These are phyloP conservation scores for Alloplasta piceator DNA, from an alignment of 2,888 invertebrate genomes.

Conservation along the genomic window DNA sequence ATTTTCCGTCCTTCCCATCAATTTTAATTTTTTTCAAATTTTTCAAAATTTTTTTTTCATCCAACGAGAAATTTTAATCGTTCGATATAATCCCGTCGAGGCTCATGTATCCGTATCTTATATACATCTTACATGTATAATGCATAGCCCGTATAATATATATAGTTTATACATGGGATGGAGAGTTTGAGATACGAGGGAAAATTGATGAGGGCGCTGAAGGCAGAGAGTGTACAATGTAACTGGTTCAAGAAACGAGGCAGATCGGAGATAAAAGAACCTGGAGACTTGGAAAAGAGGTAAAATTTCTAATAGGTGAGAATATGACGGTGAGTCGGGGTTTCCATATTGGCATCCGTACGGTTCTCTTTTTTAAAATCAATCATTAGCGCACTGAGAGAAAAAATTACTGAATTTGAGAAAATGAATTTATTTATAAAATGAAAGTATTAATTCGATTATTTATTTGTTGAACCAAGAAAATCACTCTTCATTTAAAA, in stretches of 20 bases:
- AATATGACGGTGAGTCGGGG: no score
- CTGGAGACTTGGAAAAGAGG: neutral
- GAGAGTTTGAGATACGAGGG: constrained; percentile 39
- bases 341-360: no score
- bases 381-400: no score
- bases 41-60: constrained; percentile 17
- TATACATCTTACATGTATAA: constrained; percentile 38
- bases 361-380: no score
- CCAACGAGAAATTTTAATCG: constrained; percentile 55
- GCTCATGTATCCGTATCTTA: constrained; percentile 57
- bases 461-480: no score
- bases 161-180: constrained; percentile 29
- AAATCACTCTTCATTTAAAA: no score
- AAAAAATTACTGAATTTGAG: no score
- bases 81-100: constrained; percentile 57
- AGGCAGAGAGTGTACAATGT: constrained; percentile 39
- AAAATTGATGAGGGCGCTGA: constrained; percentile 59
- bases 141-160: constrained; percentile 44
- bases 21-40: constrained; percentile 2
- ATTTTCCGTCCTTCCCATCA: neutral
- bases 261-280: constrained; percentile 27
- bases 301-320: no score
- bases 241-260: constrained; percentile 1
- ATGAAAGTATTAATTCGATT: no score
- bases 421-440: no score